Conservation (phyloP, 2,888 invertebrate species). For the Hirtodrosophila trivittata region DNA sequence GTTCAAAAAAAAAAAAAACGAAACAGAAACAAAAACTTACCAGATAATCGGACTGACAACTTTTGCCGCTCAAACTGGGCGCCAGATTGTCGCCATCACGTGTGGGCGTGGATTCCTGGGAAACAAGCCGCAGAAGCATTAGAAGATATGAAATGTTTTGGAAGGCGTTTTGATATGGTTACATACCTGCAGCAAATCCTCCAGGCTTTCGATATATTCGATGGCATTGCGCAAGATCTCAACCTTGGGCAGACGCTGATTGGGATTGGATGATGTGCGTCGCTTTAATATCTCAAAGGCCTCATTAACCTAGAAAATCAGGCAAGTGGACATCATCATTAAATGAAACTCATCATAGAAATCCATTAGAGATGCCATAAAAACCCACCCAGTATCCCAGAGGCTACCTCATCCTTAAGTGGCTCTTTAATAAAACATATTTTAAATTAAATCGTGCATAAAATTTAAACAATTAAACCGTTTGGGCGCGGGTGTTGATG, state of each 20-base stretch:
- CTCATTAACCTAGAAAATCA: conserved; percentile 93
- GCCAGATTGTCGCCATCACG: conserved; percentile 81
- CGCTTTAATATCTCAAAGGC: conserved; percentile 97
- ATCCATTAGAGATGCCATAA: conserved; percentile 69
- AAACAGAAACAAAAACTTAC: too few relatives aligned
- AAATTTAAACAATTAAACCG: conserved; percentile 74
- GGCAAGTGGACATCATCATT: too few relatives aligned
- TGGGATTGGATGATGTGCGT: conserved; percentile 96
- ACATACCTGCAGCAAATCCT: conserved; percentile 89
- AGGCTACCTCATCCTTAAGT: conserved; percentile 52
- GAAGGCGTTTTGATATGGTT: neutral
- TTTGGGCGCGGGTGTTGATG: conserved; percentile 55
- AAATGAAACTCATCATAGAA: conserved; percentile 61
- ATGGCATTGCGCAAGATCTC: conserved; percentile 99
- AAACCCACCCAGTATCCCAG: conserved; percentile 33
- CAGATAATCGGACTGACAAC: conserved; percentile 83
- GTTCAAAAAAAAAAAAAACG: too few relatives aligned
- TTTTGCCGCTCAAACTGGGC: conserved; percentile 80
- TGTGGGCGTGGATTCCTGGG: conserved; percentile 82
- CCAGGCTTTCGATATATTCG: conserved; percentile 97
- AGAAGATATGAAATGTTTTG: neutral
- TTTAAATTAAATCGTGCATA: conserved; percentile 76
- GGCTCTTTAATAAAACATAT: conserved; percentile 78
- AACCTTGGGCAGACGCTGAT: conserved; percentile 97
- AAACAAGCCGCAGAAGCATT: conserved; percentile 3